Conservation (phyloP, 2,797 vertebrate genomes). For the Myripristis jacobus region DNA sequence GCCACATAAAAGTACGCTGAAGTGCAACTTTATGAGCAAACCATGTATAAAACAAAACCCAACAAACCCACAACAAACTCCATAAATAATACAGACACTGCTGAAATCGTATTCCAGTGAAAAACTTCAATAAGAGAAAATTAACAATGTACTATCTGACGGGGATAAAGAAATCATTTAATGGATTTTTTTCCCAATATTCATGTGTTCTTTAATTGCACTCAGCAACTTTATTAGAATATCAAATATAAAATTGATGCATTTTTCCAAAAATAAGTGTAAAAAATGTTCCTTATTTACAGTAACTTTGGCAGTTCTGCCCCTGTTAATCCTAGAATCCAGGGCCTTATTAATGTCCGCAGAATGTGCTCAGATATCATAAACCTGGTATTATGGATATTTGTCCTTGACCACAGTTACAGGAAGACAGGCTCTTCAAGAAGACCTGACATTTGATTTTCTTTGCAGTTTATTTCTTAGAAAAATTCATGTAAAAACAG, state of each 20-base stretch:
- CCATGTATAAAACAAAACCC: slow-evolving; percentile 7
- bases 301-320: background rate
- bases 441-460: no score
- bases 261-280: background rate
- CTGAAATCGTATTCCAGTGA: background rate
- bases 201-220: slow-evolving; percentile 2
- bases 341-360: no score
- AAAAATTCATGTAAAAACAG: no score
- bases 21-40: background rate
- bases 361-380: no score
- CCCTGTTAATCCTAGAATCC: background rate
- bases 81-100: background rate
- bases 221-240: background rate
- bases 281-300: no score
- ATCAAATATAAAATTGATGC: background rate
- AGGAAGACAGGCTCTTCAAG: no score
- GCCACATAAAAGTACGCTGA: background rate
- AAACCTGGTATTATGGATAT: no score
- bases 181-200: background rate
- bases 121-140: background rate
- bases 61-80: slow-evolving; percentile 2
- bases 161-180: background rate
- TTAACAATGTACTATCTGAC: background rate
- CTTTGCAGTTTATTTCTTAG: no score
- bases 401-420: no score